Conservation (phyloP, 2,888 invertebrate genomes). For the Conus canariensis region DNA sequence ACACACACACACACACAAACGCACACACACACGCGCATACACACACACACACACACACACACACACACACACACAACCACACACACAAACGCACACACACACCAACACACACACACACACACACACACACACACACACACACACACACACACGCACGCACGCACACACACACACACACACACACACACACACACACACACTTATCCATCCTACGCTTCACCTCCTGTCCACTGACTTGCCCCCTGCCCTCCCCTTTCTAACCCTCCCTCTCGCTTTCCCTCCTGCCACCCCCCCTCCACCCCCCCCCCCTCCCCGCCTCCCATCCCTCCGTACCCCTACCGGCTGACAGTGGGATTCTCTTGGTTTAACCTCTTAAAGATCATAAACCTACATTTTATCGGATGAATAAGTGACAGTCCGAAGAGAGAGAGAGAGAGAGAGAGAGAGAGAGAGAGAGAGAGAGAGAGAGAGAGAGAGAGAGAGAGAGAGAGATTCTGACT, state of each 20-base stretch:
- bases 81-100: too few species aligned
- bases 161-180: not conserved
- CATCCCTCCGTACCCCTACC: not conserved
- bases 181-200: not conserved
- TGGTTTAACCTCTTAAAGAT: not conserved
- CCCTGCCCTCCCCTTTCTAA: not conserved
- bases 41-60: too few species aligned
- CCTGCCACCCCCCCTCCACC: too few species aligned
- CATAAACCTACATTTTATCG: not conserved
- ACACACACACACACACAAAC: not conserved
- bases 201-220: not conserved
- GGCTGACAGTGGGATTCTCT: too few species aligned
- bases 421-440: not conserved
- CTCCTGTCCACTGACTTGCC: too few species aligned
- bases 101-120: not conserved
- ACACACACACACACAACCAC: too few species aligned
- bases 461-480: too few species aligned
- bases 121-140: constrained; percentile 5
- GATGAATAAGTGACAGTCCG: not conserved
- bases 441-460: not conserved
- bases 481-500: too few species aligned
- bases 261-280: not conserved
- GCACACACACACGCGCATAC: not conserved
- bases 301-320: too few species aligned
- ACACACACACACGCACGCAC: not conserved